These are phyloP conservation scores for Drosophila paulistorum DNA, from an alignment of 1,140 invertebrate species.

Conservation along the genomic window DNA sequence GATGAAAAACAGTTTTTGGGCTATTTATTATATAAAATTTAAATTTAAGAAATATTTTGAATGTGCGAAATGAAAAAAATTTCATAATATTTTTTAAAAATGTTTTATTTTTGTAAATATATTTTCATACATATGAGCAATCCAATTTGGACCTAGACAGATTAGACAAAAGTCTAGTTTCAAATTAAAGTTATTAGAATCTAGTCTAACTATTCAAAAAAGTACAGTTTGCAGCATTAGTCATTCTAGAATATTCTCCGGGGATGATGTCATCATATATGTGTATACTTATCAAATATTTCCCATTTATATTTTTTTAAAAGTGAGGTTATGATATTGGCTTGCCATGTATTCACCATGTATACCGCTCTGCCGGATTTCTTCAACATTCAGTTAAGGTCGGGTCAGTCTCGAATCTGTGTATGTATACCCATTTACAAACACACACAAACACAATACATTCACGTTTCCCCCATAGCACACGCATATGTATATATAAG, in stretches of 20 bases:
- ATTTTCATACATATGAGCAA: too few relatives aligned
- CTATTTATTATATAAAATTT: too few relatives aligned
- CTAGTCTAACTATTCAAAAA: background rate
- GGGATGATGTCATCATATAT: constrained; percentile 31
- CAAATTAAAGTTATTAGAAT: too few relatives aligned
- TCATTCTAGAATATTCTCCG: constrained; percentile 18
- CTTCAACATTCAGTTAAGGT: constrained; percentile 27
- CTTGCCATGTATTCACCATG: background rate
- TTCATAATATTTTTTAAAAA: background rate
- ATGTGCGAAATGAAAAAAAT: background rate
- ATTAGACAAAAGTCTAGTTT: too few relatives aligned
- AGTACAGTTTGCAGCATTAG: background rate
- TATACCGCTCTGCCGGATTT: constrained; percentile 14
- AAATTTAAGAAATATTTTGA: too few relatives aligned
- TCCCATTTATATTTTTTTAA: background rate
- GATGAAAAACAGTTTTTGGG: too few relatives aligned
- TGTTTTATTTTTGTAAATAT: background rate
- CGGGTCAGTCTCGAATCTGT: constrained; percentile 36
- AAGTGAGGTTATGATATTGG: constrained; percentile 25
- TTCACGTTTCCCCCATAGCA: constrained; percentile 16
- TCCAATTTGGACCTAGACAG: too few relatives aligned
- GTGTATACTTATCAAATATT: background rate
- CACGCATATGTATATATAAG: constrained; percentile 24
- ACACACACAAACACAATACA: constrained; percentile 44
- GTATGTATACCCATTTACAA: constrained; percentile 68